phyloP scores from a whole-genome alignment of 2,888 invertebrate species.

The Amorpha juglandis region DNA sequence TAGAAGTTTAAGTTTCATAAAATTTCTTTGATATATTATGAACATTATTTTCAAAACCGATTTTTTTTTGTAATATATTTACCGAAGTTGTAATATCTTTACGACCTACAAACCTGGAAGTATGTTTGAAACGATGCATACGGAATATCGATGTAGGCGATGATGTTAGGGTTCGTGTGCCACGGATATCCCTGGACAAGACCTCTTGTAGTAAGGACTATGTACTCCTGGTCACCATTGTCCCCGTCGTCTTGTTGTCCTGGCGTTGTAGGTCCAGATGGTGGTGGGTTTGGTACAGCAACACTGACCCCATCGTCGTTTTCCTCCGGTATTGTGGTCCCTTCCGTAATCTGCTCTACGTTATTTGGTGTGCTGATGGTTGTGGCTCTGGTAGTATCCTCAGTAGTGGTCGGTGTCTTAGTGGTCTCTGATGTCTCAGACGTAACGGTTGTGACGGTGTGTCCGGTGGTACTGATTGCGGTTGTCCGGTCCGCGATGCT shows the following conservation, averaged over 20 bases:
- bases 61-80: no score
- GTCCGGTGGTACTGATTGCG: not conserved
- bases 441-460: no score
- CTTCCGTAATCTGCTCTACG: not conserved
- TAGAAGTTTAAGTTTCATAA: no score
- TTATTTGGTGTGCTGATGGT: not conserved
- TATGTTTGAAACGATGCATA: conserved; percentile 54
- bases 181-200: conserved; percentile 51
- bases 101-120: conserved; percentile 55
- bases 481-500: not conserved
- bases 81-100: not conserved
- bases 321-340: not conserved
- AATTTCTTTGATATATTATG: no score
- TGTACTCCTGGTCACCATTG: conserved; percentile 23
- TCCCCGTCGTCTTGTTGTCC: not conserved
- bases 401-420: not conserved
- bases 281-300: not conserved
- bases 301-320: not conserved
- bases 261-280: not conserved
- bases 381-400: not conserved
- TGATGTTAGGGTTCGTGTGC: conserved; percentile 44
- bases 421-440: not conserved
- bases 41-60: no score
- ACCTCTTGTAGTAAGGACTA: conserved; percentile 55
- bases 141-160: conserved; percentile 63